phyloP scores from a whole-genome alignment of 2,797 vertebrate genomes.

The Ceyx erithaca region DNA sequence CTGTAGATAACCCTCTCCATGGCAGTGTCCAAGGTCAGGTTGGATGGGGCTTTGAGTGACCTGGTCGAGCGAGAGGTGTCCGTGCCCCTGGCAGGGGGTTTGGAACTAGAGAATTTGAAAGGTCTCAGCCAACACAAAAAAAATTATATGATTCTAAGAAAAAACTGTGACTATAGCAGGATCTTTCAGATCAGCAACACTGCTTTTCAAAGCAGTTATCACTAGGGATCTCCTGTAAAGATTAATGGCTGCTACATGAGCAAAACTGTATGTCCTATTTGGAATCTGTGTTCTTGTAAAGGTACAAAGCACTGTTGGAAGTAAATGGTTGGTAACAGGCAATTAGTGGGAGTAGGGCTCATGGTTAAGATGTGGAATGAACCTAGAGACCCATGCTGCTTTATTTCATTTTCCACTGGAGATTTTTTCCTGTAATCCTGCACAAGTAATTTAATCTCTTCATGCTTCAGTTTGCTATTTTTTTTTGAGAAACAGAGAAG shows the following conservation, averaged over 20 bases:
- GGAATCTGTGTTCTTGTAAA: not conserved
- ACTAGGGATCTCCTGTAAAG: not conserved
- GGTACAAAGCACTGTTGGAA: not conserved
- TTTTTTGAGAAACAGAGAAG: not conserved
- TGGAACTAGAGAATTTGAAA: not conserved
- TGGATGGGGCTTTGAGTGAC: not conserved
- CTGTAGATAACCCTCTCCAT: not conserved
- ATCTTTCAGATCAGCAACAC: not conserved
- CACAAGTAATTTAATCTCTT: not conserved
- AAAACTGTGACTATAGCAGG: not conserved
- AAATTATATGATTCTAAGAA: not conserved
- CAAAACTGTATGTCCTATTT: not conserved
- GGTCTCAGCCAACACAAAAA: not conserved
- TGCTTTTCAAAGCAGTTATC: not conserved
- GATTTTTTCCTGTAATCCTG: not conserved
- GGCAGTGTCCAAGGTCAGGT: not conserved
- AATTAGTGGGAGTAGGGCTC: not conserved
- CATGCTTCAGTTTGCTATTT: not conserved
- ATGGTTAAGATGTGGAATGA: not conserved
- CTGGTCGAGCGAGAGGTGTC: not conserved
- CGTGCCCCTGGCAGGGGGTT: not conserved
- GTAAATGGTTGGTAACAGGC: not conserved
- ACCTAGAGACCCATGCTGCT: not conserved
- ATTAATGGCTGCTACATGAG: not conserved
- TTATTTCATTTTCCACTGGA: not conserved